These are phyloP conservation scores for Drosophila sechellia DNA, from an alignment of 1,140 invertebrate genomes.

Conservation along the genomic window DNA sequence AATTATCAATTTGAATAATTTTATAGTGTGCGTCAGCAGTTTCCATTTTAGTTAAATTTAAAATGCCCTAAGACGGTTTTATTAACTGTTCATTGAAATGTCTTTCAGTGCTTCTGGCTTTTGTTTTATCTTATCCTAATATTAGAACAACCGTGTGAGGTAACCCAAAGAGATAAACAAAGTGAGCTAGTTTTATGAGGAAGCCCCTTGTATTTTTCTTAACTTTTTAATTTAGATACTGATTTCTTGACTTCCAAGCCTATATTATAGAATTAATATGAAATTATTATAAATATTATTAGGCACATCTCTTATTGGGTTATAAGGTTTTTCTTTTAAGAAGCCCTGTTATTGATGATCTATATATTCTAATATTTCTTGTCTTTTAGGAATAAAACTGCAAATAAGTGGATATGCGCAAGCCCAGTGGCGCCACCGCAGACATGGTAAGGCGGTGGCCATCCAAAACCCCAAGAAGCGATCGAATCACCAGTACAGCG, in stretches of 20 bases:
- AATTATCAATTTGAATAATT: too few relatives aligned
- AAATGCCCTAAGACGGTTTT: neutral
- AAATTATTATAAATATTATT: neutral
- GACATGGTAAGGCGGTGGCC: slow-evolving; percentile 44
- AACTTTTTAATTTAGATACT: neutral
- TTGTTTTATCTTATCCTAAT: neutral
- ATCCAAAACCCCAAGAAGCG: slow-evolving; percentile 50
- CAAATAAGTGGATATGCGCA: slow-evolving; percentile 72
- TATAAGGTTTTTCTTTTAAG: too few relatives aligned
- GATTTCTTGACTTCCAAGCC: neutral
- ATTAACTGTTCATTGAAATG: neutral
- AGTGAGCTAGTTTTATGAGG: neutral
- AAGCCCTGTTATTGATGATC: too few relatives aligned
- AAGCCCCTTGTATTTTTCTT: neutral
- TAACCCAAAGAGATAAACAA: neutral
- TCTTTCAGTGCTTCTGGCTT: neutral
- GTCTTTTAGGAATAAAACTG: slow-evolving; percentile 66
- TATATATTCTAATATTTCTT: too few relatives aligned
- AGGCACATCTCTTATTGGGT: too few relatives aligned
- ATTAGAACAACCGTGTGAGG: neutral
- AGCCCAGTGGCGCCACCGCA: slow-evolving; percentile 63
- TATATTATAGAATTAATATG: too few relatives aligned
- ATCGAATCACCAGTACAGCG: slow-evolving; percentile 49
- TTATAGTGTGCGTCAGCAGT: too few relatives aligned
- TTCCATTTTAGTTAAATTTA: neutral